Evolutionary conservation across 1,140 invertebrate genomes (phyloP).

Genomic region (Drosophila hydei): DNA sequence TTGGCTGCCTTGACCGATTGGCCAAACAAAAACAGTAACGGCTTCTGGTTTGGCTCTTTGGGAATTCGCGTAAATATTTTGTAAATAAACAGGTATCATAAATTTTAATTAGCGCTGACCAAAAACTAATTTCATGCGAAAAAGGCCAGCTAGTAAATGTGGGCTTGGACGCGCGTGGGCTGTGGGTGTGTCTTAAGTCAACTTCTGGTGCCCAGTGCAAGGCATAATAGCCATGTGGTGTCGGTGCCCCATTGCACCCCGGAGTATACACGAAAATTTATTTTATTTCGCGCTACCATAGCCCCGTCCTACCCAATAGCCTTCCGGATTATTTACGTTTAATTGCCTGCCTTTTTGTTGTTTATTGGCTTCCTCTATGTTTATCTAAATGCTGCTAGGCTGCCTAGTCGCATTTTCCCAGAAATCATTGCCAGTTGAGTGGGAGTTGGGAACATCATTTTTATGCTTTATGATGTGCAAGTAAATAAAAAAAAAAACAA

Average conservation of each 20-base stretch:
- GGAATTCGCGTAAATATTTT: slow-evolving; percentile 58
- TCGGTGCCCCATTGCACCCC: slow-evolving; percentile 39
- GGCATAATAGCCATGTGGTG: slow-evolving; percentile 42
- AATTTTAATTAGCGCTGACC: slow-evolving; percentile 85
- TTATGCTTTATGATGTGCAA: slow-evolving; percentile 53
- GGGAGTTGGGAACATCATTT: slow-evolving; percentile 8
- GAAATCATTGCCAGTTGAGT: slow-evolving; percentile 43
- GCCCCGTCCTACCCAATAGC: neutral
- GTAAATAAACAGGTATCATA: slow-evolving; percentile 79
- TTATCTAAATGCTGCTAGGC: slow-evolving; percentile 48
- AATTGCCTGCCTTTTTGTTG: slow-evolving; percentile 52
- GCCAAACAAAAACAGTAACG: neutral
- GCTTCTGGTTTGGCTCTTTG: slow-evolving; percentile 35
- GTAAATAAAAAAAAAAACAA: slow-evolving; percentile 45
- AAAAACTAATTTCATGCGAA: slow-evolving; percentile 87
- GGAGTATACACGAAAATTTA: slow-evolving; percentile 48
- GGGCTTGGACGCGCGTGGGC: slow-evolving; percentile 17
- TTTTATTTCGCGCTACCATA: slow-evolving; percentile 25
- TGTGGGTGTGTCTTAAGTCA: slow-evolving; percentile 53
- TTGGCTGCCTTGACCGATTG: neutral
- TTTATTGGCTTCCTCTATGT: slow-evolving; percentile 40
- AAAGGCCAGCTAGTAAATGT: slow-evolving; percentile 50
- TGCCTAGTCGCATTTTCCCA: slow-evolving; percentile 33
- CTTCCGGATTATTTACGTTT: slow-evolving; percentile 54
- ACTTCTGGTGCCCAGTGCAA: slow-evolving; percentile 14